A percentile compares a stretch with the other conserved stretches of the same genome.
Conservation (phyloP, 53 echinoderm and acorn worm species). For the Holothuria leucospilota region DNA sequence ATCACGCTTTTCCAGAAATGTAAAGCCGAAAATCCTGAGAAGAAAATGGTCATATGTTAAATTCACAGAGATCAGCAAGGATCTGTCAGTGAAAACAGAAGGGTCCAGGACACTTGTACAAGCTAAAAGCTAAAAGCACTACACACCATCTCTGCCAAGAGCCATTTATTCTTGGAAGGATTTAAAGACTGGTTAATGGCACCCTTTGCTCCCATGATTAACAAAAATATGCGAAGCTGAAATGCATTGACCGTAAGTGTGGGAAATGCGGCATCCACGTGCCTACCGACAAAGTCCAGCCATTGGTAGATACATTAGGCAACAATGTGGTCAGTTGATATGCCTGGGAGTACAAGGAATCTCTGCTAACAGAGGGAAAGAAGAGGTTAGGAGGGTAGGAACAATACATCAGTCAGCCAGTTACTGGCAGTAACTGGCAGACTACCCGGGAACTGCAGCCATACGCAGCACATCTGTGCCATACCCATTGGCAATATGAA, state of each 20-base stretch:
- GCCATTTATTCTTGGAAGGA: not conserved
- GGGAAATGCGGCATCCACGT: not conserved
- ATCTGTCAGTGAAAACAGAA: slow-evolving; percentile 18
- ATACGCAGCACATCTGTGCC: slow-evolving; percentile 28
- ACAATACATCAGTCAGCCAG: not conserved
- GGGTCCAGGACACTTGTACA: not conserved
- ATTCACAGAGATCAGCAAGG: slow-evolving; percentile 15
- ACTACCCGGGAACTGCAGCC: slow-evolving; percentile 1
- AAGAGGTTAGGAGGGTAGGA: slow-evolving; percentile 14
- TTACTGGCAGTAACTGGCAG: no score
- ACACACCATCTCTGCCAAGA: slow-evolving; percentile 25
- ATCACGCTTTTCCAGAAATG: slow-evolving; percentile 8
- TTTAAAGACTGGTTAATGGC: slow-evolving; percentile 17
- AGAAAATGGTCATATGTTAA: not conserved
- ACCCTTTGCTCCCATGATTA: slow-evolving; percentile 23
- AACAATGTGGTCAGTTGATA: slow-evolving; percentile 21
- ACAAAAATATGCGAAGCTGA: slow-evolving; percentile 11
- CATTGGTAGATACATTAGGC: slow-evolving; percentile 16
- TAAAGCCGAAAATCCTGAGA: slow-evolving; percentile 30
- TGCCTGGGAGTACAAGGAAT: slow-evolving; percentile 43
- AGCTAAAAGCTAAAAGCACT: not conserved
- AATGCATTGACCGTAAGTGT: slow-evolving; percentile 28
- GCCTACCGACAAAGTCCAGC: slow-evolving; percentile 7
- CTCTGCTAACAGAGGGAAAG: slow-evolving; percentile 7
- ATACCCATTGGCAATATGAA: slow-evolving; percentile 49